Base-by-base conservation (phyloP, 2,797 vertebrate species). In the Enoplosus armatus region DNA sequence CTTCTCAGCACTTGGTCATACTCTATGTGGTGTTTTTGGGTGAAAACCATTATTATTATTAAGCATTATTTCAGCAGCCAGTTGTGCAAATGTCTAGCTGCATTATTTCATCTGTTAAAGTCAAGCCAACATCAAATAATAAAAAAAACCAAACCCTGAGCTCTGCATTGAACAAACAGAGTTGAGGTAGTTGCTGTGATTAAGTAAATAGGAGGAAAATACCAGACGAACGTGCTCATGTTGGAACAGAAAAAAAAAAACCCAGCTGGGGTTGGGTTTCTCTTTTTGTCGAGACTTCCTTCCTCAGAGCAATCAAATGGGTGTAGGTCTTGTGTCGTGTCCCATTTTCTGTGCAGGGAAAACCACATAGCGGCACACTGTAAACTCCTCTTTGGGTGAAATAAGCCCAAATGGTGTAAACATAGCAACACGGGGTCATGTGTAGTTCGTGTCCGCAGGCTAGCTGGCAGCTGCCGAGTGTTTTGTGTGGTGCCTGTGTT, bases 221-320 rank as follows among this genome's bases (percentile, higher is more conserved):
- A 56, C 31, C 75, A 66, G 72, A 55, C 45, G 37, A 58, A 39
- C 6, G 6, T 22, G 53, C 45, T 92, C 69, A 43, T 81, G 68
- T 74, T 76, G 63, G 22, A 70, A 48, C 68, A 87, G 54, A 71
- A 24, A 50, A 59, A 58, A 71, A 24, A 50, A 59, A 58, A 26
- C 33, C 85, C 9, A 3, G 26, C 33, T 24, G 50, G 72, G 71
- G 59, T 71, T 77, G 63, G 79, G 63, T 71, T 72, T 87, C 56
- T 85, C 48, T 14, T 76, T 55, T 37, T 62, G 50, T 85, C 56
- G 63, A 10, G 8, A 86, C 85, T 87, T 93, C 82, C 87, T 91
- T 90, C 82, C 83, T 89, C 75, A 8, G 69, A 87, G 72, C 70
- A 85, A 85, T 92, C 70, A 86, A 66, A 82, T 87, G 91, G 86